These are phyloP conservation scores for Thereva unica DNA, from an alignment of 2,888 invertebrate genomes.

Conservation along the genomic window DNA sequence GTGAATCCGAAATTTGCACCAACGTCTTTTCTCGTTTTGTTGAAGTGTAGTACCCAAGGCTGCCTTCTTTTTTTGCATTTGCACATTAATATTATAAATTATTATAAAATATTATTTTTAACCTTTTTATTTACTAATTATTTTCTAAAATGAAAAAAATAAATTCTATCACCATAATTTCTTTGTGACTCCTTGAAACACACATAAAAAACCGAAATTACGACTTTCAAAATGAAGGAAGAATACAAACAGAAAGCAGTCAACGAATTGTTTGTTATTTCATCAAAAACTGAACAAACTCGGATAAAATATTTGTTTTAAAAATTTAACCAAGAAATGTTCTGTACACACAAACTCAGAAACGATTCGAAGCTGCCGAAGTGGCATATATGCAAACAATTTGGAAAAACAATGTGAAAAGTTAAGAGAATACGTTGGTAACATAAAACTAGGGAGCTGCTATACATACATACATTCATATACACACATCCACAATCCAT, in stretches of 20 bases:
- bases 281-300: slow-evolving; percentile 29
- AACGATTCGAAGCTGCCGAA: slow-evolving; percentile 16
- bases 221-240: slow-evolving; percentile 18
- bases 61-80: too few species aligned
- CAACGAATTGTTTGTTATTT: slow-evolving; percentile 22
- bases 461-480: too few species aligned
- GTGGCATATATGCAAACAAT: slow-evolving; percentile 25
- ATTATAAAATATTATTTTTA: too few species aligned
- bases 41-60: too few species aligned
- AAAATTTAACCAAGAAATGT: slow-evolving; percentile 20
- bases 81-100: too few species aligned
- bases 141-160: too few species aligned
- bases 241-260: slow-evolving; percentile 12
- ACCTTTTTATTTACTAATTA: too few species aligned
- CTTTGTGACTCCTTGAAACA: slow-evolving; percentile 47
- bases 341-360: slow-evolving; percentile 15
- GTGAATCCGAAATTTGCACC: too few species aligned
- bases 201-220: slow-evolving; percentile 26
- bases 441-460: too few species aligned
- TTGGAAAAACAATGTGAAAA: slow-evolving; percentile 19
- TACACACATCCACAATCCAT: too few species aligned
- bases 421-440: slow-evolving; percentile 8
- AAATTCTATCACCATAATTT: too few species aligned
- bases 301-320: slow-evolving; percentile 25
- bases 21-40: too few species aligned